Evolutionary conservation across 2,113 vertebrate species (phyloP).

Genomic region (Apodemus sylvaticus): DNA sequence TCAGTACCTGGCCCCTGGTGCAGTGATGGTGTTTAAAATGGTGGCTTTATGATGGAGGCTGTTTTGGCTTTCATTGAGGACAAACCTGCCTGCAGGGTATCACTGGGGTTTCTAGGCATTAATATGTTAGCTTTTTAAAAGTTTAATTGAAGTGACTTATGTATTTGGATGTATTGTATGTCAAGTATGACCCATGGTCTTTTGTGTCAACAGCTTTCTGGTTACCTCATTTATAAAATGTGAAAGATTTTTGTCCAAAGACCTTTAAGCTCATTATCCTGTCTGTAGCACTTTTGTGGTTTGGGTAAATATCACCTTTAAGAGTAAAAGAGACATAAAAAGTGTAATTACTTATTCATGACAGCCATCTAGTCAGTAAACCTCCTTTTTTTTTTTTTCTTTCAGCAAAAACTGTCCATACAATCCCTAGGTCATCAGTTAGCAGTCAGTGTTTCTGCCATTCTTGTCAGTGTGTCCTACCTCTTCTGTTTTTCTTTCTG

Average conservation of each 20-base stretch:
- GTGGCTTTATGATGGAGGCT: not conserved
- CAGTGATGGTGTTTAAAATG: not conserved
- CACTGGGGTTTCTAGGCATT: not conserved
- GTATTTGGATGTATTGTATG: not conserved
- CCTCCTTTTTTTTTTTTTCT: not conserved
- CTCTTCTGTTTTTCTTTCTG: constrained; percentile 19
- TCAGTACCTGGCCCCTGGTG: not conserved
- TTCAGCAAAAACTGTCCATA: constrained; percentile 1
- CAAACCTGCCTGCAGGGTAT: not conserved
- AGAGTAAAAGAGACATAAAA: constrained; percentile 1
- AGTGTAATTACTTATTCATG: constrained; percentile 47
- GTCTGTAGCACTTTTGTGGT: not conserved
- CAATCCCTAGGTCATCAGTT: not conserved
- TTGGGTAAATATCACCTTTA: constrained; percentile 35
- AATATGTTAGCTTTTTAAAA: not conserved
- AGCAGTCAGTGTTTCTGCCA: not conserved
- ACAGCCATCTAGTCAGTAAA: constrained; percentile 5
- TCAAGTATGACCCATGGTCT: not conserved
- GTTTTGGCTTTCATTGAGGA: not conserved
- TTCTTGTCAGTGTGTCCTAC: constrained; percentile 13
- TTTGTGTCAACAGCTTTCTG: not conserved
- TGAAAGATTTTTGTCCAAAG: constrained; percentile 54
- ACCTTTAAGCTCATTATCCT: constrained; percentile 10
- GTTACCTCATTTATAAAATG: constrained; percentile 40
- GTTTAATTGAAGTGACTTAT: not conserved